A percentile compares a stretch with the other conserved stretches of the same genome.
Evolutionary conservation across 2,888 invertebrate species (phyloP).

Genomic region (Caenorhabditis angaria): DNA sequence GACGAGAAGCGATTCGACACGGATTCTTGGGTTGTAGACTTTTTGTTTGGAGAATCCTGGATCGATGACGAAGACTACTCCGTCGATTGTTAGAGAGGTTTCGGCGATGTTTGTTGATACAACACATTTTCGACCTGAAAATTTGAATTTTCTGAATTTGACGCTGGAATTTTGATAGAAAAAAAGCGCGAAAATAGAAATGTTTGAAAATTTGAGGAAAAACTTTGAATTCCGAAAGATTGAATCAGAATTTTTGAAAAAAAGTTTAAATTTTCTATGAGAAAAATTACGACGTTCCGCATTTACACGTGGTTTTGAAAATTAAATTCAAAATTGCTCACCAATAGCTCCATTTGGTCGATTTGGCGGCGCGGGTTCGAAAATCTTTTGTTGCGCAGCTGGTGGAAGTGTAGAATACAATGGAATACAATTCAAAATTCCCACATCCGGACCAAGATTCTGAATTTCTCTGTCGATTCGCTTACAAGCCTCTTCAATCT

Average conservation of each 20-base stretch:
- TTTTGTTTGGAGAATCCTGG: constrained; percentile 99
- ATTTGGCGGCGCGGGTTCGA: constrained; percentile 92
- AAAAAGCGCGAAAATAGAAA: too few species aligned
- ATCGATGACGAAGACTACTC: constrained; percentile 98
- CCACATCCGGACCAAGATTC: constrained; percentile 87
- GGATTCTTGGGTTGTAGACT: constrained; percentile 86
- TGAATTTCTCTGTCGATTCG: constrained; percentile 94
- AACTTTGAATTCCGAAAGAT: too few species aligned
- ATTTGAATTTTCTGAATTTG: constrained; percentile 31
- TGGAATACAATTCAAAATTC: constrained; percentile 96
- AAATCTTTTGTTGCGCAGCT: constrained; percentile 86
- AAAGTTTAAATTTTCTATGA: neutral
- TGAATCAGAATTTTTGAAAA: neutral
- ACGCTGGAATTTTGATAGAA: too few species aligned
- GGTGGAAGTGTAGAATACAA: constrained; percentile 97
- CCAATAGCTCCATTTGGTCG: constrained; percentile 89
- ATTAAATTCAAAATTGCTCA: constrained; percentile 1
- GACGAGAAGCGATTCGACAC: constrained; percentile 95
- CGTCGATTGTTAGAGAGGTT: constrained; percentile 97
- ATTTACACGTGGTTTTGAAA: neutral
- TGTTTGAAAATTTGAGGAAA: too few species aligned
- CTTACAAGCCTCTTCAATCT: constrained; percentile 99
- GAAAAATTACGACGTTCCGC: neutral
- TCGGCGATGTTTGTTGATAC: constrained; percentile 99
- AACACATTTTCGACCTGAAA: constrained; percentile 76